Evolutionary conservation across 2,113 vertebrate species (phyloP), one percentile per base, ranked within the genome.

Genomic region (Balaenoptera acutorostrata): DNA sequence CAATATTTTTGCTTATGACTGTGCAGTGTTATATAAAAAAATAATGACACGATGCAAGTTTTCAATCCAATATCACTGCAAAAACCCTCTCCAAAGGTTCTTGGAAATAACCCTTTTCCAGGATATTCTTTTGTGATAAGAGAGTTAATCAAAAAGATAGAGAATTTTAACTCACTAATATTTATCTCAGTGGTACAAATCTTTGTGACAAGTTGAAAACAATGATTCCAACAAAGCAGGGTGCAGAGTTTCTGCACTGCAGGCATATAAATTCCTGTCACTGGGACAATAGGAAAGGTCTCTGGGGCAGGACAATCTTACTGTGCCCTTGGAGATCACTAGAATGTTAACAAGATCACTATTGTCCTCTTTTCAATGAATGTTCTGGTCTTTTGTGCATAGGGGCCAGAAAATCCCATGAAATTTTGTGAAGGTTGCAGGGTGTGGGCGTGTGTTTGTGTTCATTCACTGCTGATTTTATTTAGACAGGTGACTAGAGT

Each of bases 301-400:
- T 88, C 95, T 93, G 75, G 95, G 90, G 97, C n/a, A 41, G 52
- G 92, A 95, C 90, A 94, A 94, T 97, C 95, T 95, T 71, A 44
- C 90, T 93, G 5, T 88, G 95, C 61, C 95, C 97, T 97, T 96
- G 96, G 96, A 97, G 95, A 97, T 74, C 93, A 93, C 96, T 64
- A 75, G 92, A 96, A 97, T 97, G 96, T 97, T 97, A 97, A 97
- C 97, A 97, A 93, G 95, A 96, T 88, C 92, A 90, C 95, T 81
- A 98, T 95, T 97, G 91, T 96, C 41, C 92, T 93, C 69, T 96
- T 85, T 96, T 94, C 94, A 97, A 92, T 84, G 93, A 89, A 46
- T 74, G 46, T 85, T 96, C 95, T 64, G 36, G 72, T 71, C 89
- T 90, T 95, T 97, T 97, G 83, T 92, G 52, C 64, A 57, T 15